phyloP scores from a whole-genome alignment of 2,888 invertebrate species.

The Sacculina carcini region DNA sequence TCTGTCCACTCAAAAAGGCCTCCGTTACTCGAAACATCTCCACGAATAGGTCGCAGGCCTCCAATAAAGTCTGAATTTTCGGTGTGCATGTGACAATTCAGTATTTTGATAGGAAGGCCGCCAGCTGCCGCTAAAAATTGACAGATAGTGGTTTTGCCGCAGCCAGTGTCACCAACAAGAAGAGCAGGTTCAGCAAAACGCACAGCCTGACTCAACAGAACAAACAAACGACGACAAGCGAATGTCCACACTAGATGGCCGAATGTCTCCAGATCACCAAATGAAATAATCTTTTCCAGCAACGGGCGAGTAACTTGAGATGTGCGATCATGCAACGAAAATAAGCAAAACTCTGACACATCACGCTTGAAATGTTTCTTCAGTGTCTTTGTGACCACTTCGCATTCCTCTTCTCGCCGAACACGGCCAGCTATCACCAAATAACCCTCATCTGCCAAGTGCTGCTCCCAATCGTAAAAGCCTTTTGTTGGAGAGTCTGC shows the following conservation, averaged over 20 bases:
- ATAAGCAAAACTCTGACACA: constrained; percentile 24
- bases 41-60: constrained; percentile 65
- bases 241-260: constrained; percentile 79
- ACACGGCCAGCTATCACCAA: constrained; percentile 79
- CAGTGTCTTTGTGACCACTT: constrained; percentile 49
- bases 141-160: constrained; percentile 89
- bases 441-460: constrained; percentile 80
- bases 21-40: too few relatives aligned
- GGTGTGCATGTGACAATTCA: constrained; percentile 97
- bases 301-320: constrained; percentile 49
- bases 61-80: constrained; percentile 96
- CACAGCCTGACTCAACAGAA: constrained; percentile 40
- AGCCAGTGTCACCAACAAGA: constrained; percentile 89
- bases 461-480: constrained; percentile 88
- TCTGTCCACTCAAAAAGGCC: constrained; percentile 86
- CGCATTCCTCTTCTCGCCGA: constrained; percentile 50
- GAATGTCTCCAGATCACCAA: constrained; percentile 27
- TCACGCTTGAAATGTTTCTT: constrained; percentile 49
- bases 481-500: constrained; percentile 31
- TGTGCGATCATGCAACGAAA: constrained; percentile 23
- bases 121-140: constrained; percentile 52
- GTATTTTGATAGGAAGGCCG: constrained; percentile 37
- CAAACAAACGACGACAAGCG: constrained; percentile 47
- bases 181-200: constrained; percentile 79
- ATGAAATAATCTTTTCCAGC: constrained; percentile 31